A percentile compares a stretch with the other conserved stretches of the same genome.
Conservation (phyloP, 2,797 vertebrate genomes). For the Anas georgica region DNA sequence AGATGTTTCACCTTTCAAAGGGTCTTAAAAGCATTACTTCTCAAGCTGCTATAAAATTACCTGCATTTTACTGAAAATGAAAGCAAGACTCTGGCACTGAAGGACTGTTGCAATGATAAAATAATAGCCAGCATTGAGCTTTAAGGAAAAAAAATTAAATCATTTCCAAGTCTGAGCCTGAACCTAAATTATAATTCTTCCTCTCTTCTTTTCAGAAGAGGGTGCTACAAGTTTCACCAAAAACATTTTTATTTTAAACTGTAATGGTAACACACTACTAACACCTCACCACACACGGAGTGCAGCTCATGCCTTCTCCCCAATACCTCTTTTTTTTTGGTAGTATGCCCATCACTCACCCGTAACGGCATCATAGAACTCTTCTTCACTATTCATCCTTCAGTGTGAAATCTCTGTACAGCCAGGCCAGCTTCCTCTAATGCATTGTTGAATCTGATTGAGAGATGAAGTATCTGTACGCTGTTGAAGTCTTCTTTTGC, state of each 20-base stretch:
- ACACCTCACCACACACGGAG: not conserved
- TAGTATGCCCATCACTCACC: constrained; percentile 77
- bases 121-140: not conserved
- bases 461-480: not conserved
- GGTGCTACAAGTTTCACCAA: not conserved
- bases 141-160: not conserved
- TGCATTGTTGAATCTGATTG: constrained; percentile 8
- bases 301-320: not conserved
- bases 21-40: not conserved
- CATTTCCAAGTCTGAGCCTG: not conserved
- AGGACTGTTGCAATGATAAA: not conserved
- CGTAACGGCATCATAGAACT: constrained; percentile 96
- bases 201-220: not conserved
- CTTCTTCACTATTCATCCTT: constrained; percentile 95
- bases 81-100: not conserved
- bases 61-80: not conserved
- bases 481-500: not conserved
- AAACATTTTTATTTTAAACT: not conserved
- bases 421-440: constrained; percentile 50
- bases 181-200: not conserved
- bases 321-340: not conserved
- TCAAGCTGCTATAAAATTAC: not conserved
- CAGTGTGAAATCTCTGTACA: constrained; percentile 33
- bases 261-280: not conserved
- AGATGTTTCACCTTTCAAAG: not conserved